Evolutionary conservation across 2,888 invertebrate genomes (phyloP).

Genomic region (Onthophagus sagittarius): DNA sequence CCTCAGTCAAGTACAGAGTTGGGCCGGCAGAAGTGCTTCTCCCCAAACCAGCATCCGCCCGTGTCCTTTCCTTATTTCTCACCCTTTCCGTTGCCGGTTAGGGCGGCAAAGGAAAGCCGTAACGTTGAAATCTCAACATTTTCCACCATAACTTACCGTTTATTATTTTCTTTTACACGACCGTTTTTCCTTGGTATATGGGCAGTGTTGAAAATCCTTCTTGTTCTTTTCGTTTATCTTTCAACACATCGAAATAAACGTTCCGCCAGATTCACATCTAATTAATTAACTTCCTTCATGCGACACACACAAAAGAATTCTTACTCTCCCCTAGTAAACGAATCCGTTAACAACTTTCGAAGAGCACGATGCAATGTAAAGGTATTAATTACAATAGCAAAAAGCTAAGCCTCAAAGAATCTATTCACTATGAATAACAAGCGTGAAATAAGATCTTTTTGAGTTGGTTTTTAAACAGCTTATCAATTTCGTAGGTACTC

Average conservation of each 20-base stretch:
- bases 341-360: no score
- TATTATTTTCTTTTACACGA: slow-evolving; percentile 15
- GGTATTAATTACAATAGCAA: background rate
- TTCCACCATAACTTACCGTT: slow-evolving; percentile 21
- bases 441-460: background rate
- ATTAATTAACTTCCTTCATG: background rate
- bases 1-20: slow-evolving; percentile 33
- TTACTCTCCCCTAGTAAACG: background rate
- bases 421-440: background rate
- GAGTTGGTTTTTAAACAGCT: background rate
- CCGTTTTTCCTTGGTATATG: background rate
- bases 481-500: background rate
- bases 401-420: background rate
- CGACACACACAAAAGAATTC: background rate
- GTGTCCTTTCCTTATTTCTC: slow-evolving; percentile 22
- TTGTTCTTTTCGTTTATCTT: background rate
- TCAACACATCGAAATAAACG: background rate
- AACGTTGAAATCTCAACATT: slow-evolving; percentile 16
- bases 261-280: background rate
- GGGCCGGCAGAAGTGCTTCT: slow-evolving; percentile 29
- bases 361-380: background rate
- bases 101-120: slow-evolving; percentile 15
- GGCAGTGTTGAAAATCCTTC: background rate
- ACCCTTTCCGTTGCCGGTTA: slow-evolving; percentile 14
- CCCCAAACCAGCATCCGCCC: slow-evolving; percentile 25